Base-by-base conservation (phyloP, 2,888 invertebrate genomes). In the Hirtodrosophila histrioides region DNA sequence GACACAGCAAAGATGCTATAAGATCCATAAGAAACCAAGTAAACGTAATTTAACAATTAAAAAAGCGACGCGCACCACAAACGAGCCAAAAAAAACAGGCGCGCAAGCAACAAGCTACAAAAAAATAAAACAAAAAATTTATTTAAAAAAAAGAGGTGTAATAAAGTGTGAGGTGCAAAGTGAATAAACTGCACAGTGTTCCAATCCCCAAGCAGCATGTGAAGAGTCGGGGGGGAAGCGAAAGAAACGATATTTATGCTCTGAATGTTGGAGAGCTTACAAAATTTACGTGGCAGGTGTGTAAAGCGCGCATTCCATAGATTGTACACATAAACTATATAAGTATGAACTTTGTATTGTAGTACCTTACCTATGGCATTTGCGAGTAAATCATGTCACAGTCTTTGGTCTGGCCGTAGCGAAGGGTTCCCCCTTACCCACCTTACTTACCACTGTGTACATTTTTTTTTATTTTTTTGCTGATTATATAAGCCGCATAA, bases 211-310 rank as follows among this genome's bases (percentile, higher is more conserved):
- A 51, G 45, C 37, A 54, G 43, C 69, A 79, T 60, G 69, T 65
- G 60, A 79, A 69, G 17, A 17, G 61, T 49, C 43, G 63, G 43
- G 50, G 23, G 39, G 50, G 23, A 33, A 41, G 36, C 48, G 40
- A 41, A 56, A 63, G 51, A 64, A 67, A 72, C 58, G 43, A 72
- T 66, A 71, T 75, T 76, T 76, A 75, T 76, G 73, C 68, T 68
- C 73, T 65, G 64, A 58, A 86, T 73, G 69, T 69, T 69, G 62
- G 60, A 78, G 69, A 81, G 69, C 65, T 71, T 56, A 69, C 67
- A 68, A 62, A 75, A 80, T 82, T 83, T 84, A 82, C 82, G 82
- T 82, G 82, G 82, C 82, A 82, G 82, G 82, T 82, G 82, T 82
- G 86, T 82, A 70, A 66, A 70, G 55, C 57, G 46, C 54, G 64